A percentile compares a stretch with the other conserved stretches of the same genome.
These are phyloP conservation scores for Hemaris fuciformis DNA, from an alignment of 2,888 invertebrate genomes.

Conservation along the genomic window DNA sequence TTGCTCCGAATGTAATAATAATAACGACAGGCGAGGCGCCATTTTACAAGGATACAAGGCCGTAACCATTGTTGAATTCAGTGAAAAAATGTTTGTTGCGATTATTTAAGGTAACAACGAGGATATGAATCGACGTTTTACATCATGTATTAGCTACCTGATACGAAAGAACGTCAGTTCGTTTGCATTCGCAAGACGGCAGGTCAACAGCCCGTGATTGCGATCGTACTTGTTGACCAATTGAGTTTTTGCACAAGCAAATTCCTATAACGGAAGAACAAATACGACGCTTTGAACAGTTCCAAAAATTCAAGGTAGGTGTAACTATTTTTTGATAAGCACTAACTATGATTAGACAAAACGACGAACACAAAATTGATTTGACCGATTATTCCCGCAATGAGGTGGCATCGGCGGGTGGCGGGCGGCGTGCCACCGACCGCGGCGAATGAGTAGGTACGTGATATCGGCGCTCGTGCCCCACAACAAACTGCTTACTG, in stretches of 20 bases:
- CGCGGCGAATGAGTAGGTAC: conserved; percentile 72
- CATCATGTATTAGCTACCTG: conserved; percentile 40
- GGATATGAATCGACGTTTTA: conserved; percentile 18
- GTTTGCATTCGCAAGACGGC: conserved; percentile 57
- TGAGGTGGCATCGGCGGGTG: conserved; percentile 70
- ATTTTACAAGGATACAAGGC: conserved; percentile 81
- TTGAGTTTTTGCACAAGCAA: conserved; percentile 53
- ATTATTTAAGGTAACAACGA: conserved; percentile 3
- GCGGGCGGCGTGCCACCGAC: conserved; percentile 67
- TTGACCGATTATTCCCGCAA: conserved; percentile 77
- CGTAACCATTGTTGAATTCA: conserved; percentile 65
- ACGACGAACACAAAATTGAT: conserved; percentile 47
- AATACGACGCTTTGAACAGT: conserved; percentile 11
- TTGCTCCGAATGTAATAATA: conserved; percentile 79
- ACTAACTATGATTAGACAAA: conserved; percentile 24
- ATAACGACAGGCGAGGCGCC: conserved; percentile 77
- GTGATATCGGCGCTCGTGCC: conserved; percentile 79
- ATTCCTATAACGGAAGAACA: conserved; percentile 3
- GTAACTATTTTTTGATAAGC: conserved; percentile 15
- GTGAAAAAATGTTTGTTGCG: conserved; percentile 43
- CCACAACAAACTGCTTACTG: conserved; percentile 81
- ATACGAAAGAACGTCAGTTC: conserved; percentile 46
- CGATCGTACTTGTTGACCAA: conserved; percentile 63
- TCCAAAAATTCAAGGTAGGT: conserved; percentile 4
- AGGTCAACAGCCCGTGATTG: conserved; percentile 76